Evolutionary conservation across 2,888 invertebrate species (phyloP).

Genomic region (Papilio protenor): DNA sequence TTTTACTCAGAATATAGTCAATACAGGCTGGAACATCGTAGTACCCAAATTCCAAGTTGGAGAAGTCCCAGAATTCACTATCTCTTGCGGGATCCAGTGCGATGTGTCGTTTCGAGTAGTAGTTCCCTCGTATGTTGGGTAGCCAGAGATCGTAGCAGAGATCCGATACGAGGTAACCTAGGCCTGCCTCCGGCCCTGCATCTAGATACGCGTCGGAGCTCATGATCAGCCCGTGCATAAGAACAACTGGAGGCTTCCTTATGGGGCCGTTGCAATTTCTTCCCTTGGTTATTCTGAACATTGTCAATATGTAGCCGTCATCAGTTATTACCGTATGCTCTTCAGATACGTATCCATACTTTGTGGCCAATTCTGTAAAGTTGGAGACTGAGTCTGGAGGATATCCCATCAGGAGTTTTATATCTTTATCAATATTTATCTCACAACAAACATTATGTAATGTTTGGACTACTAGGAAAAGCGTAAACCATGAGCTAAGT

Average conservation of each 20-base stretch:
- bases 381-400: slow-evolving; percentile 51
- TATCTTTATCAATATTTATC: slow-evolving; percentile 44
- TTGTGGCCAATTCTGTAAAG: slow-evolving; percentile 58
- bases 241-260: slow-evolving; percentile 60
- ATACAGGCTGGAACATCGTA: slow-evolving; percentile 89
- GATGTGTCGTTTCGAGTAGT: slow-evolving; percentile 83
- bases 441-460: background rate
- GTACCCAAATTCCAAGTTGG: slow-evolving; percentile 89
- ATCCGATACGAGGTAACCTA: slow-evolving; percentile 56
- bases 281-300: slow-evolving; percentile 60
- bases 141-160: slow-evolving; percentile 61
- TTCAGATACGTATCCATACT: slow-evolving; percentile 62
- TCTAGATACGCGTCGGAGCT: slow-evolving; percentile 69
- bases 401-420: slow-evolving; percentile 55
- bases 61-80: slow-evolving; percentile 74
- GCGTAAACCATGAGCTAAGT: background rate
- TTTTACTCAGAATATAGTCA: slow-evolving; percentile 63
- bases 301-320: slow-evolving; percentile 67
- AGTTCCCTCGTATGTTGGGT: slow-evolving; percentile 63
- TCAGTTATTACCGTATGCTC: slow-evolving; percentile 65
- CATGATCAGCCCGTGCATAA: slow-evolving; percentile 70
- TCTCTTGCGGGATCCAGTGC: slow-evolving; percentile 62
- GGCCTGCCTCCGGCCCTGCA: slow-evolving; percentile 60
- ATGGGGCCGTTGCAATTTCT: slow-evolving; percentile 53
- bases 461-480: background rate